Conservation (phyloP, 2,888 invertebrate species). For the Parnassius smintheus region DNA sequence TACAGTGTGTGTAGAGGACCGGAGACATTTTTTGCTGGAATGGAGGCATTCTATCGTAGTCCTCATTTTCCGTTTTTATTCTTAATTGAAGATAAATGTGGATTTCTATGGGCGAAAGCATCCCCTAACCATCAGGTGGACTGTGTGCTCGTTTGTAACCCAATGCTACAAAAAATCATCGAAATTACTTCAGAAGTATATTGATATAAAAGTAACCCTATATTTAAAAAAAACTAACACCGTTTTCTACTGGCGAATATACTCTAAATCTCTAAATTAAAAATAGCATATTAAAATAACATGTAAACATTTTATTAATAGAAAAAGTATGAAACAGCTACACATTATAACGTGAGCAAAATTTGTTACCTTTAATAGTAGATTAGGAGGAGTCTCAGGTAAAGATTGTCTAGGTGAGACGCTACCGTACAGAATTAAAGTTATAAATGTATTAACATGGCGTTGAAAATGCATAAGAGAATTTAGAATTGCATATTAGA, state of each 20-base stretch:
- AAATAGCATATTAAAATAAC: slow-evolving; percentile 37
- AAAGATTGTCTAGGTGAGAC: slow-evolving; percentile 21
- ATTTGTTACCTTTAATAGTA: slow-evolving; percentile 42
- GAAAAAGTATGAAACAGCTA: slow-evolving; percentile 39
- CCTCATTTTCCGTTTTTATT: too few species aligned
- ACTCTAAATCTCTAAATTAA: not conserved
- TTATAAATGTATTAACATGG: slow-evolving; percentile 8
- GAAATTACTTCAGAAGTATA: too few species aligned
- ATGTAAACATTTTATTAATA: slow-evolving; percentile 49
- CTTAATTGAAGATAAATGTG: too few species aligned
- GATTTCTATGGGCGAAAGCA: too few species aligned
- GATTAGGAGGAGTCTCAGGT: slow-evolving; percentile 29
- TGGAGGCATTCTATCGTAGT: too few species aligned
- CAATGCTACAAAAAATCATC: too few species aligned
- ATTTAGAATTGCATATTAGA: not conserved
- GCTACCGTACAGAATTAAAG: slow-evolving; percentile 29
- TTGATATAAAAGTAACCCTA: not conserved
- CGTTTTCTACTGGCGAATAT: not conserved
- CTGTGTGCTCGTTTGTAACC: too few species aligned
- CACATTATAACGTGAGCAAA: slow-evolving; percentile 45
- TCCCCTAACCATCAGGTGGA: too few species aligned
- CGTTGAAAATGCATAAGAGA: not conserved
- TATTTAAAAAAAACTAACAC: not conserved
- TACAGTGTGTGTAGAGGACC: too few species aligned
- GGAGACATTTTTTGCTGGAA: too few species aligned